These are phyloP conservation scores for Chymomyza caudatula DNA, from an alignment of 2,888 invertebrate species.

Conservation along the genomic window DNA sequence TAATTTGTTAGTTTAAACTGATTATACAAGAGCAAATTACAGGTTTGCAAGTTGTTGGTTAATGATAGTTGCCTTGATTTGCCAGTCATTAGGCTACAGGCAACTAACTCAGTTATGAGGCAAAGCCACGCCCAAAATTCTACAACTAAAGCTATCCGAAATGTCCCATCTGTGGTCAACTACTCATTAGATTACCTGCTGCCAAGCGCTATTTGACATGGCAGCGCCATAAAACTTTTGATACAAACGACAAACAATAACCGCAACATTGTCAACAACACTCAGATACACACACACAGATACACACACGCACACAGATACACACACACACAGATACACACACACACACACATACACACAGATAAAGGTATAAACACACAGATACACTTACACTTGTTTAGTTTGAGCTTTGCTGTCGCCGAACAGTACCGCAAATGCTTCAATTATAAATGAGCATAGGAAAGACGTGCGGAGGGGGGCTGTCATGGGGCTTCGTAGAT, in stretches of 20 bases:
- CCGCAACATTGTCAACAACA: conserved; percentile 34
- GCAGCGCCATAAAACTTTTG: conserved; percentile 42
- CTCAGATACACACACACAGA: conserved; percentile 26
- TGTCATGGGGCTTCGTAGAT: conserved; percentile 31
- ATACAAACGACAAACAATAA: conserved; percentile 53
- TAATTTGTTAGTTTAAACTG: neutral
- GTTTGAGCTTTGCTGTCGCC: conserved; percentile 8
- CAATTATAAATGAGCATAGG: conserved; percentile 50
- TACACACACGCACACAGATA: neutral
- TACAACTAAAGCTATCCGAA: neutral
- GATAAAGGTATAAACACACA: conserved; percentile 3
- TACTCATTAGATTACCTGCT: neutral
- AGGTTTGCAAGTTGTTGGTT: neutral
- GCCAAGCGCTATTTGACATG: conserved; percentile 48
- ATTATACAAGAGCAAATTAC: neutral
- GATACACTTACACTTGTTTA: neutral
- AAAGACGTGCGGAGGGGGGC: neutral
- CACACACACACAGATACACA: neutral
- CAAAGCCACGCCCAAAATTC: too few species aligned
- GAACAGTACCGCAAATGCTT: conserved; percentile 46
- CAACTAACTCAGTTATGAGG: neutral
- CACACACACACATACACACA: neutral
- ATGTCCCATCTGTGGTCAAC: neutral
- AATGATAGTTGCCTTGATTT: neutral
- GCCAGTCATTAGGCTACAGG: too few species aligned